Evolutionary conservation across 2,888 invertebrate genomes (phyloP).

Genomic region (Gandaritis pyraliata): DNA sequence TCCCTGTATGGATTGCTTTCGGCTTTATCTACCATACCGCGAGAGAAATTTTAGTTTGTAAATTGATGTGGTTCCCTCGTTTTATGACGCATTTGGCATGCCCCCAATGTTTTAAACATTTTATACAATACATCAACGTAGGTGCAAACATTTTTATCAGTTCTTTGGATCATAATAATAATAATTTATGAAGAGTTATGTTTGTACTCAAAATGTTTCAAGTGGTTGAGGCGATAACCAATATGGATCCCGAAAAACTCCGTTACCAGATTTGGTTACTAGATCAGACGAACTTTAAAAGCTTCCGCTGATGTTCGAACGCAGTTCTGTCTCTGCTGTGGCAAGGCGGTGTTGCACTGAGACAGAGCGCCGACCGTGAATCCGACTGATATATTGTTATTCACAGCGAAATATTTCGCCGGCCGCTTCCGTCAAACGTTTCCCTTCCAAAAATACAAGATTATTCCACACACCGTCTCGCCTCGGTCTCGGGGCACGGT

Average conservation of each 20-base stretch:
- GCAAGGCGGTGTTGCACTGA: constrained; percentile 23
- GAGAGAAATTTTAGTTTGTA: constrained; percentile 4
- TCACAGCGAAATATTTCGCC: constrained; percentile 70
- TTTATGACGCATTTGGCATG: constrained; percentile 33
- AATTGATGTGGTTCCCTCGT: constrained; percentile 39
- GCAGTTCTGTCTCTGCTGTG: constrained; percentile 17
- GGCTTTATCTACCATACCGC: background rate
- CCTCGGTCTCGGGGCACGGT: constrained; percentile 39
- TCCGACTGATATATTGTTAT: constrained; percentile 66
- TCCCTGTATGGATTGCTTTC: background rate
- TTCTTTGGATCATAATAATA: constrained; percentile 1
- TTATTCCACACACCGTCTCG: constrained; percentile 66
- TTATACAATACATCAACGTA: constrained; percentile 23
- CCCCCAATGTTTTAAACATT: constrained; percentile 34
- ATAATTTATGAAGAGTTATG: constrained; percentile 8
- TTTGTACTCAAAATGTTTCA: background rate
- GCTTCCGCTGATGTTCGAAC: background rate
- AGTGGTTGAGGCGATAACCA: too few species aligned
- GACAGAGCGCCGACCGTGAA: constrained; percentile 64
- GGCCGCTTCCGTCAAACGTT: constrained; percentile 67
- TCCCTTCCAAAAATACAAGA: constrained; percentile 72
- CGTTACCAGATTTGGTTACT: too few species aligned
- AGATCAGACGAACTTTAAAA: background rate
- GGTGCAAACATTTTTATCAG: constrained; percentile 22
- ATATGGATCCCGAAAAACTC: background rate